phyloP scores from a whole-genome alignment of 2,888 invertebrate genomes.

The Cacoxenus indagator region DNA sequence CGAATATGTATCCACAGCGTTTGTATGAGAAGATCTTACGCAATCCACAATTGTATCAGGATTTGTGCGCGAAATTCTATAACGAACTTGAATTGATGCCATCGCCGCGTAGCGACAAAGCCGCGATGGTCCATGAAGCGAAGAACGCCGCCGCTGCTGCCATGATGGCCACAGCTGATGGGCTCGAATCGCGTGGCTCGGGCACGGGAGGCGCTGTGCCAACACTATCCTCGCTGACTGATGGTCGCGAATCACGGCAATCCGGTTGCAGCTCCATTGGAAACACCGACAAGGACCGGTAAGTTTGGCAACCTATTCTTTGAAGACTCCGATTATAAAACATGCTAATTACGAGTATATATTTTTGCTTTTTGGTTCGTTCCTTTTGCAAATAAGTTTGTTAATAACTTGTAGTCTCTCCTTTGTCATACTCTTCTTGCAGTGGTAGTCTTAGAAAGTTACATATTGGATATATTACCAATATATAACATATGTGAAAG shows the following conservation, averaged over 20 bases:
- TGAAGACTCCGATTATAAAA: not conserved
- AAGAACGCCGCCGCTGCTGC: constrained; percentile 26
- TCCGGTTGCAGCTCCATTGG: constrained; percentile 84
- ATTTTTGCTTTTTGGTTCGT: too few species aligned
- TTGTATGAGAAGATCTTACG: constrained; percentile 51
- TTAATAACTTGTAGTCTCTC: too few species aligned
- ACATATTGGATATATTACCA: too few species aligned
- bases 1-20: constrained; percentile 41
- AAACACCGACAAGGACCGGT: constrained; percentile 77
- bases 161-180: not conserved
- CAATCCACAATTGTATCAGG: constrained; percentile 26
- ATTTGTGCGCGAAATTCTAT: constrained; percentile 11
- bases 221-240: constrained; percentile 53
- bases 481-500: too few species aligned
- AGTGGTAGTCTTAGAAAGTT: too few species aligned
- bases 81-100: constrained; percentile 10
- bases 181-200: not conserved
- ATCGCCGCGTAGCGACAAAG: constrained; percentile 39
- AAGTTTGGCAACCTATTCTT: constrained; percentile 58
- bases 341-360: too few species aligned
- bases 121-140: constrained; percentile 12
- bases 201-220: not conserved
- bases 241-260: constrained; percentile 84
- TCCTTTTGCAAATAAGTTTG: too few species aligned
- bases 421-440: too few species aligned